Evolutionary conservation across 2,797 vertebrate species (phyloP).

Genomic region (Gorsachius magnificus): DNA sequence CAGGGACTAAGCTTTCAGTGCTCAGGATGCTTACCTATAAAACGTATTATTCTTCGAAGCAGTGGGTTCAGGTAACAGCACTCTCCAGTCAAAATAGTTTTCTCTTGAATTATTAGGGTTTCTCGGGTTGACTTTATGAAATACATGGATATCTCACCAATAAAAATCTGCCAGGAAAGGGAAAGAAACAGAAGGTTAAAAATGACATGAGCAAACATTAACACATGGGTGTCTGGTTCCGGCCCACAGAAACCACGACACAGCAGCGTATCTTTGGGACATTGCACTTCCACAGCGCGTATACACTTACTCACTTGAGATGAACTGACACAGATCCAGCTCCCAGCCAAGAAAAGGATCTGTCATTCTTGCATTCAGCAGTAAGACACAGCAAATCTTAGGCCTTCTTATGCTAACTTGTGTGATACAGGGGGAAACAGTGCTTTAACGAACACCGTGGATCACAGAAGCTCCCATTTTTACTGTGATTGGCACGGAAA

Average conservation of each 20-base stretch:
- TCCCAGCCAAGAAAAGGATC: not conserved
- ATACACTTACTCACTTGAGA: not conserved
- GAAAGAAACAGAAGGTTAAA: slow-evolving; percentile 27
- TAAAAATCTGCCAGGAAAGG: slow-evolving; percentile 85
- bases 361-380: not conserved
- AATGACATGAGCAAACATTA: not conserved
- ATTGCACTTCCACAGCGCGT: not conserved
- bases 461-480: not conserved
- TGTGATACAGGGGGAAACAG: not conserved
- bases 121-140: slow-evolving; percentile 96
- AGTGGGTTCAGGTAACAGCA: slow-evolving; percentile 98
- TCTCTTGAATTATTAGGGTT: slow-evolving; percentile 91
- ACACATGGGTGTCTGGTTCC: not conserved
- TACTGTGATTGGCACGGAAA: not conserved
- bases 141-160: slow-evolving; percentile 96
- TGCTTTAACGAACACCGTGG: not conserved
- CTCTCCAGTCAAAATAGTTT: slow-evolving; percentile 95
- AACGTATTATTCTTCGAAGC: slow-evolving; percentile 91
- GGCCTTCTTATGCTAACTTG: not conserved
- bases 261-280: not conserved
- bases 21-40: slow-evolving; percentile 85
- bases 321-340: not conserved
- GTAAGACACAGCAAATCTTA: not conserved
- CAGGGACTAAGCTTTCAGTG: not conserved
- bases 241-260: not conserved